These are phyloP conservation scores for Heliothis virescens DNA, from an alignment of 1,140 invertebrate species.

Conservation along the genomic window DNA sequence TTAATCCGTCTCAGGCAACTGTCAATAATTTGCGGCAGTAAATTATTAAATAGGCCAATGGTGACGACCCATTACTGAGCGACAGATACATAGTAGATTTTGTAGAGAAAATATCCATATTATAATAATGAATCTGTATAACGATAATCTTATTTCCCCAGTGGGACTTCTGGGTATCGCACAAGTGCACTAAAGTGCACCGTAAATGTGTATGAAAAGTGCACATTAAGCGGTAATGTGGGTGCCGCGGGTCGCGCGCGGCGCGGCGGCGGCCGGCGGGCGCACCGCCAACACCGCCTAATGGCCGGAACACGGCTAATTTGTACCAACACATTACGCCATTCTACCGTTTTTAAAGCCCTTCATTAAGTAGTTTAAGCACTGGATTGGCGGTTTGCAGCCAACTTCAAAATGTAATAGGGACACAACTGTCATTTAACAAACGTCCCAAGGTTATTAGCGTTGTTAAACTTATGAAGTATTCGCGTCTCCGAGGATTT, in stretches of 20 bases:
- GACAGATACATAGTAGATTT: no score
- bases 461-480: not conserved
- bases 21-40: no score
- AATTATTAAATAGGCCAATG: no score
- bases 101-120: no score
- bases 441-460: not conserved
- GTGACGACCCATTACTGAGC: no score
- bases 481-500: not conserved
- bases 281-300: conserved; percentile 17
- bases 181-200: conserved; percentile 7
- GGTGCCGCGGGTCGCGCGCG: not conserved
- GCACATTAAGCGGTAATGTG: conserved; percentile 38
- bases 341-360: conserved; percentile 24
- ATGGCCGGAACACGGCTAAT: conserved; percentile 26
- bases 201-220: conserved; percentile 23
- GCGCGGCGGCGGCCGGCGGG: not conserved
- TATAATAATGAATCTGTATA: no score
- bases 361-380: not conserved
- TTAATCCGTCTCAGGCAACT: no score
- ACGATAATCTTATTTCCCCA: no score
- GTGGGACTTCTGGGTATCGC: no score
- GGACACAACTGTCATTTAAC: not conserved
- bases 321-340: conserved; percentile 15
- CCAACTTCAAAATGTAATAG: not conserved
- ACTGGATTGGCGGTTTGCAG: not conserved